Conservation (phyloP, 2,888 invertebrate genomes). For the Malacosoma neustria region DNA sequence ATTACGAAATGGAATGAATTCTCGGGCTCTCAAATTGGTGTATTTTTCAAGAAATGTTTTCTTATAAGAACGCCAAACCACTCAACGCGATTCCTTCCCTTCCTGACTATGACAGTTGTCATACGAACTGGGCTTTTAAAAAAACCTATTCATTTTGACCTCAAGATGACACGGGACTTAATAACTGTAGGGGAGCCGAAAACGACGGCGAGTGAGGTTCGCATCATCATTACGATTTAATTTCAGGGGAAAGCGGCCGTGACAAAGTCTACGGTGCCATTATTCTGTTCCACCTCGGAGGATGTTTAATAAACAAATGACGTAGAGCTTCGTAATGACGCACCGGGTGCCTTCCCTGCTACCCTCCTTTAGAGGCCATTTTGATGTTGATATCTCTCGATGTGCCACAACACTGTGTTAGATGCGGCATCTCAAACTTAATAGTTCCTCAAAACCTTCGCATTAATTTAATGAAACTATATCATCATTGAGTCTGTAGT, state of each 20-base stretch:
- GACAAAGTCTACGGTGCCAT: conserved; percentile 66
- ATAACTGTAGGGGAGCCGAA: conserved; percentile 50
- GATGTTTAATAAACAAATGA: conserved; percentile 73
- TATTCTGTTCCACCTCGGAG: conserved; percentile 68
- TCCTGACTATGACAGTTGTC: conserved; percentile 63
- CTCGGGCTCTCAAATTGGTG: too few species aligned
- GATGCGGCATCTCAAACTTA: conserved; percentile 26
- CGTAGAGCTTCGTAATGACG: conserved; percentile 61
- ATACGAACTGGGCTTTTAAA: conserved; percentile 50
- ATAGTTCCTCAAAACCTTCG: too few species aligned
- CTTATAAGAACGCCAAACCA: conserved; percentile 30
- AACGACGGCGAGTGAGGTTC: conserved; percentile 49
- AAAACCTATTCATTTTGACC: conserved; percentile 66
- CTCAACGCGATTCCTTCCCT: conserved; percentile 58
- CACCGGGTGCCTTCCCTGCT: conserved; percentile 38
- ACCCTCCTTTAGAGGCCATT: conserved; percentile 44
- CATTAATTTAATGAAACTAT: too few species aligned
- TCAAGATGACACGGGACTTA: conserved; percentile 61
- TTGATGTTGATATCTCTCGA: conserved; percentile 38
- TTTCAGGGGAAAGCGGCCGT: conserved; percentile 64
- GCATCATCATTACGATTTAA: conserved; percentile 71
- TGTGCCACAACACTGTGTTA: conserved; percentile 26
- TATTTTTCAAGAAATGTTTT: conserved; percentile 24
- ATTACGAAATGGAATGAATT: background rate
- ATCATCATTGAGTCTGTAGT: too few species aligned